phyloP scores from a whole-genome alignment of 2,888 invertebrate genomes.

The Liposcelis brunnea region DNA sequence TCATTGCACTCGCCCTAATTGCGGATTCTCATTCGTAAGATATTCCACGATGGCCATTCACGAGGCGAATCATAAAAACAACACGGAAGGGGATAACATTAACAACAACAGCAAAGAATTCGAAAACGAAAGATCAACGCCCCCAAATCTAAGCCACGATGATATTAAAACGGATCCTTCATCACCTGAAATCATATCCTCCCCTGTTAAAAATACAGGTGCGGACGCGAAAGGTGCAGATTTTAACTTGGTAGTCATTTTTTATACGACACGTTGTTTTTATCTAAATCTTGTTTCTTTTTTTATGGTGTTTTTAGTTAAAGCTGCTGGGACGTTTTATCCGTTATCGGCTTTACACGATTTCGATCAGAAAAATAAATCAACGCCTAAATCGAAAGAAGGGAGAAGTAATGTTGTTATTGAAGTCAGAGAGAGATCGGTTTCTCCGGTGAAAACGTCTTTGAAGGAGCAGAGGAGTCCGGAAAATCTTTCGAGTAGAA shows the following conservation, averaged over 20 bases:
- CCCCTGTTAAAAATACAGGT: slow-evolving; percentile 7
- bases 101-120: slow-evolving; percentile 20
- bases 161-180: slow-evolving; percentile 1
- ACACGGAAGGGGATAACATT: slow-evolving; percentile 18
- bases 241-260: no score
- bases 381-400: background rate
- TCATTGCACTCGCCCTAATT: slow-evolving; percentile 52
- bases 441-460: no score
- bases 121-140: slow-evolving; percentile 18
- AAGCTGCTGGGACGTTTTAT: slow-evolving; percentile 83
- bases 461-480: slow-evolving; percentile 1
- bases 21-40: slow-evolving; percentile 54
- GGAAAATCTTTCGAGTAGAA: slow-evolving; percentile 3
- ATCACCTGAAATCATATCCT: background rate
- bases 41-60: slow-evolving; percentile 58
- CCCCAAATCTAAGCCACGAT: slow-evolving; percentile 7
- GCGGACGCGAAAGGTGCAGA: no score
- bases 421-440: no score
- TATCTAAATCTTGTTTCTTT: slow-evolving; percentile 25
- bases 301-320: slow-evolving; percentile 47
- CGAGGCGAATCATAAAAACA: slow-evolving; percentile 43
- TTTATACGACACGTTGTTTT: no score
- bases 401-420: no score
- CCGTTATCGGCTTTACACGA: slow-evolving; percentile 55
- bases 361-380: slow-evolving; percentile 24